Percentiles rank a stretch among this genome's conserved stretches.
phyloP scores from a whole-genome alignment of 1,140 invertebrate genomes.

The Cyrtorhinus lividipennis region DNA sequence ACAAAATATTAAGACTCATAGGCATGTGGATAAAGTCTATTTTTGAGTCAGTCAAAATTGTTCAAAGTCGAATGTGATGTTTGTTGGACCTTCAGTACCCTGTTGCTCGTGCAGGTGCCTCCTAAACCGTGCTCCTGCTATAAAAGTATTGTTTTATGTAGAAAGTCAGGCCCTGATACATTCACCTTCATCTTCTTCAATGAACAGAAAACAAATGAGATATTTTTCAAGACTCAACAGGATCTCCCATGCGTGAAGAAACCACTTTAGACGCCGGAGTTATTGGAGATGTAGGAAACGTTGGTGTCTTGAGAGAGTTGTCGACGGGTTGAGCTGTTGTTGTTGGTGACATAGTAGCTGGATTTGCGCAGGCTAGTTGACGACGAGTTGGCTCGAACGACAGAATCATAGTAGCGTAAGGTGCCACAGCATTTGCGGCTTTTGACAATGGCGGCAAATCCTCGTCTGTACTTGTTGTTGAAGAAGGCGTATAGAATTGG shows the following conservation, averaged over 20 bases:
- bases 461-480: constrained; percentile 88
- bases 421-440: constrained; percentile 68
- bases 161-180: neutral
- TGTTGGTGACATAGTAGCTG: constrained; percentile 59
- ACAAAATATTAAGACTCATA: neutral
- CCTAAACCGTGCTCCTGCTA: neutral
- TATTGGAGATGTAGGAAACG: constrained; percentile 30
- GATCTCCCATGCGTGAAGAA: no score
- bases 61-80: constrained; percentile 1
- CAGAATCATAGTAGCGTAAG: constrained; percentile 65
- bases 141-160: neutral
- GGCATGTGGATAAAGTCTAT: neutral
- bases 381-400: constrained; percentile 58
- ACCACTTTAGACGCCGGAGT: constrained; percentile 26
- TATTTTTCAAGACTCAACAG: no score
- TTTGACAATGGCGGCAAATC: constrained; percentile 78
- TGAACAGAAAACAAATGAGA: no score
- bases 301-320: constrained; percentile 27
- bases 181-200: no score
- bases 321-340: constrained; percentile 29
- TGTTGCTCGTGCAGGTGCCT: constrained; percentile 7
- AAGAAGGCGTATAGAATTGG: constrained; percentile 95
- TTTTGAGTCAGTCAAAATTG: neutral
- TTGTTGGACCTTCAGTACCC: constrained; percentile 3
- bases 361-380: constrained; percentile 62